Evolutionary conservation across 2,113 vertebrate species (phyloP).

Genomic region (Sardina pilchardus): DNA sequence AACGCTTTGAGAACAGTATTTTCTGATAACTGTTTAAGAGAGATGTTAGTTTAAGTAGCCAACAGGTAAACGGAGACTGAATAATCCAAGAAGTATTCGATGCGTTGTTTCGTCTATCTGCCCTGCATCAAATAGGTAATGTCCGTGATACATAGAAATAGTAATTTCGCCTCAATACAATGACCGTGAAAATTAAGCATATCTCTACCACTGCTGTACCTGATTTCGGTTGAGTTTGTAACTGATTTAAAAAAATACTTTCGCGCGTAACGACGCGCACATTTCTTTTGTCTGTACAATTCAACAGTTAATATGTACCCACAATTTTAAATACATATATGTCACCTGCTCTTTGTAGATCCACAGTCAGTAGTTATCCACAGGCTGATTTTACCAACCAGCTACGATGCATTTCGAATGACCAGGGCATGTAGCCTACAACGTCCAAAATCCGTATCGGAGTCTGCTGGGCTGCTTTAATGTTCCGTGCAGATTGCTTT

Average conservation of each 20-base stretch:
- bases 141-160: neutral
- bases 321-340: neutral
- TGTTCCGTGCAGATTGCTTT: neutral
- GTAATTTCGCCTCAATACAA: neutral
- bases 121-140: neutral
- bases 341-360: neutral
- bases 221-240: neutral
- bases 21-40: neutral
- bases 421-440: neutral
- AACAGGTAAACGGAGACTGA: neutral
- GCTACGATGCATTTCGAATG: neutral
- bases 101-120: neutral
- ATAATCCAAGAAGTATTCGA: neutral
- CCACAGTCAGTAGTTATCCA: neutral
- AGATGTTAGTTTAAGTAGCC: neutral
- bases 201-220: neutral
- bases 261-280: neutral
- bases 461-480: neutral
- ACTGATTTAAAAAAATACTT: neutral
- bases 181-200: neutral
- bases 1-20: neutral
- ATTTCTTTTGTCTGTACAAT: neutral
- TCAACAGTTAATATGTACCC: neutral
- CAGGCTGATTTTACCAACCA: neutral
- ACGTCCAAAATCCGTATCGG: neutral